Base-by-base conservation (phyloP, 2,797 vertebrate species). In the Austrolebias charrua region DNA sequence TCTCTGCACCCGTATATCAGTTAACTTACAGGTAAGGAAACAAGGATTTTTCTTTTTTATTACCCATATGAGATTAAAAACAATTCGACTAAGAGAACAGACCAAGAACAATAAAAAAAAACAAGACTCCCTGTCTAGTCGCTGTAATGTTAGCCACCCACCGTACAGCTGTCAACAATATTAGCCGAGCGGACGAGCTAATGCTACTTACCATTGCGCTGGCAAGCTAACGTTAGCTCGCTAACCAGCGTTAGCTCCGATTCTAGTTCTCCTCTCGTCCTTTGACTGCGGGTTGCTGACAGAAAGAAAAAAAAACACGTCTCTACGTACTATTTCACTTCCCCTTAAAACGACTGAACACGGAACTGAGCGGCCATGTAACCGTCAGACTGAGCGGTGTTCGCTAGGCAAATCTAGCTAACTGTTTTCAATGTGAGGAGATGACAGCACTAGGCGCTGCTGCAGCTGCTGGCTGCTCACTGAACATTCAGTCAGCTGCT, bases 221-320 rank as follows among this genome's bases (percentile, higher is more conserved):
- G 82, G 78, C 38, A 67, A 63, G 87, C 84, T 88, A 90, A 76
- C 86, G 29, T 83, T 78, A 84, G 89, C 88, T 33, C 67, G 84
- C 86, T 85, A 86, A 81, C 82, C 71, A 69, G 70, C 53, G 86
- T 82, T 90, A 89, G 84, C 87, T 84, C 69, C 75, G 8, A 44
- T 58, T 72, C 47, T 42, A 71, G 46, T 62, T 59, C 68, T 64
- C 49, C 60, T 57, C 38, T 48, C 66, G 75, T 78, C 75, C 57
- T 60, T 51, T 73, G 47, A 5, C 67, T 10, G 35, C 12, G 40
- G 46, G 5, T 12, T 14, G 33, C 19, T 1, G 35, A 33, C 50
- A 43, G 31, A 3, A 45, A n/a, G n/a, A n/a, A n/a, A n/a, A n/a
- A 45, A 81, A 76, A 78, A 63, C 44, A 48, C 50, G 0, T 16